A percentile compares a stretch with the other conserved stretches of the same genome.
phyloP scores from a whole-genome alignment of 2,888 invertebrate species.

The Acronicta psi region DNA sequence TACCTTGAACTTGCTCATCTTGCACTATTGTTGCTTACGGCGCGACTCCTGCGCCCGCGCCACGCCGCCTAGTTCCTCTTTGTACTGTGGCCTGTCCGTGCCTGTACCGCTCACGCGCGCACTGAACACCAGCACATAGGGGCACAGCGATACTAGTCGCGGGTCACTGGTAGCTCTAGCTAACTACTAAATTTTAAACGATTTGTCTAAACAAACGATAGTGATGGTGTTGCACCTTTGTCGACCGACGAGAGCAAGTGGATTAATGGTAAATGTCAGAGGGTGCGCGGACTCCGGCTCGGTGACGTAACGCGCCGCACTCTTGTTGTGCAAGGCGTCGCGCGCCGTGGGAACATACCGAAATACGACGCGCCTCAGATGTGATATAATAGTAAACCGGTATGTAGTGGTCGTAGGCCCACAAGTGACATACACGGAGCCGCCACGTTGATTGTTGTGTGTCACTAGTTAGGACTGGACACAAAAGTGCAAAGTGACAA shows the following conservation, averaged over 20 bases:
- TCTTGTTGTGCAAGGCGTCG: conserved; percentile 22
- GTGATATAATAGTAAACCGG: not conserved
- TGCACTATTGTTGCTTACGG: conserved; percentile 25
- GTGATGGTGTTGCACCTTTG: conserved; percentile 19
- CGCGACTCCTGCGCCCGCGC: not conserved
- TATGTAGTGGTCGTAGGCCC: too few relatives aligned
- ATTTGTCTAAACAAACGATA: conserved; percentile 3
- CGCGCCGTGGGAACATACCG: conserved; percentile 25
- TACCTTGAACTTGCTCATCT: conserved; percentile 55
- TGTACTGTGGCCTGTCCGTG: not conserved
- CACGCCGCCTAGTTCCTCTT: too few relatives aligned
- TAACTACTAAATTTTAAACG: not conserved
- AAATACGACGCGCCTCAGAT: conserved; percentile 3
- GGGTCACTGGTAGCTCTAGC: too few relatives aligned
- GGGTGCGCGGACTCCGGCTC: too few relatives aligned
- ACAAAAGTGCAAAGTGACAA: too few relatives aligned
- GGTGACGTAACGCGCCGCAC: conserved; percentile 18
- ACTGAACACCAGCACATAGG: not conserved
- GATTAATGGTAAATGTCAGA: conserved; percentile 22
- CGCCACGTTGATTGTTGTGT: not conserved
- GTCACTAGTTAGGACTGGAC: too few relatives aligned
- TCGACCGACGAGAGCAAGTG: conserved; percentile 28
- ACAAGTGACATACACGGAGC: too few relatives aligned
- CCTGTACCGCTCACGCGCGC: not conserved
- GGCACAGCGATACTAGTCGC: too few relatives aligned